These are phyloP conservation scores for Parauchenoglanis punctatus DNA, from an alignment of 2,797 vertebrate genomes.

Conservation along the genomic window DNA sequence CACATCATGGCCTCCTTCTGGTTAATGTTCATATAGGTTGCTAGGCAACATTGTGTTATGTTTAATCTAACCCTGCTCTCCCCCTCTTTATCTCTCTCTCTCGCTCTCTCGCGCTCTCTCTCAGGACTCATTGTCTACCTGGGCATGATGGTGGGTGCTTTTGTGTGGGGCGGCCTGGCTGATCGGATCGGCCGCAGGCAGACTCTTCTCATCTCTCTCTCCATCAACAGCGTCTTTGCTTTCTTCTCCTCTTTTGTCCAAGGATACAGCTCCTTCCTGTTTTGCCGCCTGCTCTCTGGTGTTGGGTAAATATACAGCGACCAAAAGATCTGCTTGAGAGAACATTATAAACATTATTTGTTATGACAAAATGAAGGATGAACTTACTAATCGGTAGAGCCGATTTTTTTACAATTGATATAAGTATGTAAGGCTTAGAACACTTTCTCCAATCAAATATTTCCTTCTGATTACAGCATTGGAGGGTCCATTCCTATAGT, in stretches of 20 bases:
- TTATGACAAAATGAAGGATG: neutral
- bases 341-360: neutral
- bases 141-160: conserved; percentile 98
- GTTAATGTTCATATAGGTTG: conserved; percentile 5
- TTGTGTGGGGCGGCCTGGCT: conserved; percentile 93
- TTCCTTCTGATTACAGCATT: conserved; percentile 74
- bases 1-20: neutral
- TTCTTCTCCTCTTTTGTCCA: conserved; percentile 98
- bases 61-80: neutral
- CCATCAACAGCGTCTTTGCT: conserved; percentile 97
- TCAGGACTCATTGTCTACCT: conserved; percentile 95
- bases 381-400: neutral
- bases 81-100: neutral
- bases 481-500: conserved; percentile 96
- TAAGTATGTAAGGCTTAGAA: neutral
- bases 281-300: conserved; percentile 92
- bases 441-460: neutral
- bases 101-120: conserved; percentile 27
- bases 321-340: neutral
- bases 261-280: conserved; percentile 94
- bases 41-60: neutral
- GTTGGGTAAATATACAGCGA: conserved; percentile 83
- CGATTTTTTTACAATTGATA: neutral
- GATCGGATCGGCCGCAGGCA: conserved; percentile 91
- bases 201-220: conserved; percentile 95